Evolutionary conservation across 2,797 vertebrate species (phyloP).

Genomic region (Coluber constrictor): DNA sequence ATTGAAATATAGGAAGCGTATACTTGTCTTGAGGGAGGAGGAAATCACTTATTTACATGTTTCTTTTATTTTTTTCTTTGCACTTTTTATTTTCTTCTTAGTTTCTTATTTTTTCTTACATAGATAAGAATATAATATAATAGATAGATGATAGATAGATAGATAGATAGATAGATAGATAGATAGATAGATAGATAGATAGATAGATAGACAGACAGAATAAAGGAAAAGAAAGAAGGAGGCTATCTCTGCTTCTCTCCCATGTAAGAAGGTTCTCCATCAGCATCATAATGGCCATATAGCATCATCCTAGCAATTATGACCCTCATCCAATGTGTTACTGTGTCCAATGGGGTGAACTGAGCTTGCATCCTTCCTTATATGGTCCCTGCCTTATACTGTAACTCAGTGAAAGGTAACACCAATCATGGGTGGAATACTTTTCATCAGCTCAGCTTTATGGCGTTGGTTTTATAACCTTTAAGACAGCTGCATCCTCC

Average conservation of each 20-base stretch:
- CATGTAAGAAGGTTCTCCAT: not conserved
- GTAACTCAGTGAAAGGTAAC: slow-evolving; percentile 51
- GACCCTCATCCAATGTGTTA: not conserved
- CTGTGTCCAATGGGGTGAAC: slow-evolving; percentile 50
- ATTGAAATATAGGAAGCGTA: no score
- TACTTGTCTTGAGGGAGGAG: no score
- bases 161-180: no score
- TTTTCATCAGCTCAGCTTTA: slow-evolving; percentile 41
- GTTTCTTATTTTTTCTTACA: no score
- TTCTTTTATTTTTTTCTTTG: no score
- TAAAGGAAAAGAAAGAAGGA: not conserved
- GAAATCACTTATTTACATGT: no score
- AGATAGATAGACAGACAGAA: no score
- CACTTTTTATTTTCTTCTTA: no score
- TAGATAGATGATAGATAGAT: no score
- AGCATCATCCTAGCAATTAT: not conserved
- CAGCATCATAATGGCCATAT: no score
- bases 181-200: no score
- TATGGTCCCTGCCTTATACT: not conserved
- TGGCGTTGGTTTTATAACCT: slow-evolving; percentile 24
- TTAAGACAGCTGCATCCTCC: not conserved
- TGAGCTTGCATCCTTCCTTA: slow-evolving; percentile 50
- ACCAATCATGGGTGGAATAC: slow-evolving; percentile 1
- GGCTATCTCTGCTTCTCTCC: not conserved
- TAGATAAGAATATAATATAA: no score